Percentiles rank a stretch among this genome's conserved stretches.
These are phyloP conservation scores for Ichneumoninae sp. DNA, from an alignment of 2,888 invertebrate genomes.

Conservation along the genomic window DNA sequence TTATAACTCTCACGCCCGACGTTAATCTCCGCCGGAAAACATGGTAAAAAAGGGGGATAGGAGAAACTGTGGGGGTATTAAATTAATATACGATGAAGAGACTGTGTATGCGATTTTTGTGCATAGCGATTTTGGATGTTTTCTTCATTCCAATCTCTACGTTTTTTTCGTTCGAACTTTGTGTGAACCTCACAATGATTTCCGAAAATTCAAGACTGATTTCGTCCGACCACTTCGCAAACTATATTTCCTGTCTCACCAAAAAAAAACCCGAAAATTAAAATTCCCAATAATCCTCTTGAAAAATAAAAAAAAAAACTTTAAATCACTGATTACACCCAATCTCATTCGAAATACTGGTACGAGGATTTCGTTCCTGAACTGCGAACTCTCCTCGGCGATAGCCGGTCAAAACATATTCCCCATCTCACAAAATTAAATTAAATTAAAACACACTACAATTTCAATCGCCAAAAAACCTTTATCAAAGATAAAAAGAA, in stretches of 20 bases:
- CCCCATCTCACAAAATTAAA: no score
- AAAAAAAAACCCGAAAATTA: neutral
- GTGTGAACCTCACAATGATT: neutral
- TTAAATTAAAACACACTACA: no score
- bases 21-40: slow-evolving; percentile 20
- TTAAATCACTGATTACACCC: neutral
- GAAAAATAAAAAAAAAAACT: neutral
- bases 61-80: neutral
- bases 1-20: slow-evolving; percentile 21
- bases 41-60: neutral
- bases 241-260: neutral
- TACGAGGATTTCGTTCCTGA: slow-evolving; percentile 12
- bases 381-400: neutral
- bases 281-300: neutral
- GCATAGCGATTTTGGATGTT: neutral
- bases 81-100: neutral
- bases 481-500: no score
- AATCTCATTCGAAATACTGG: neutral
- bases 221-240: neutral
- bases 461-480: no score
- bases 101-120: neutral
- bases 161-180: neutral
- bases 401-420: no score
- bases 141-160: neutral
- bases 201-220: neutral